Conservation (phyloP, 2,113 vertebrate species). For the Chunga burmeisteri region DNA sequence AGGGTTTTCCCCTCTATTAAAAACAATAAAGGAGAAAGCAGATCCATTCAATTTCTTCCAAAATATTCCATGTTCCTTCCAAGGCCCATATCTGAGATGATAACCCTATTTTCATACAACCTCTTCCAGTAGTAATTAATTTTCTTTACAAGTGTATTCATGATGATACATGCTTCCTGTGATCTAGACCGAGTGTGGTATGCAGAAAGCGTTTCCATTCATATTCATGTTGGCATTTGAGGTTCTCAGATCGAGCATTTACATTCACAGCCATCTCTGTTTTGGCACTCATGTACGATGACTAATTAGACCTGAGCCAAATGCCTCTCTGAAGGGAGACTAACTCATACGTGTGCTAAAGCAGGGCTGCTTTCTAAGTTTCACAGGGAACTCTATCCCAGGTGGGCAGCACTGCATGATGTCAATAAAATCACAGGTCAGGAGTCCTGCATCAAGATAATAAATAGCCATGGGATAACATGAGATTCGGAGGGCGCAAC, state of each 20-base stretch:
- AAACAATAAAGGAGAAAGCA: neutral
- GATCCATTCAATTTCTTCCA: neutral
- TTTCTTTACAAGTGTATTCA: neutral
- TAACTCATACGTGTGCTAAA: neutral
- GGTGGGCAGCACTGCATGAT: neutral
- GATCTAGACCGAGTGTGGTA: neutral
- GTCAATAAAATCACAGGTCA: neutral
- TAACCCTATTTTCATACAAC: neutral
- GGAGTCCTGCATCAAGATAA: neutral
- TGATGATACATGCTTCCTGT: neutral
- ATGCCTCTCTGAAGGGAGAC: neutral
- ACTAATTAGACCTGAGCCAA: neutral
- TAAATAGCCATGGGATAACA: neutral
- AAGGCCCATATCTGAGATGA: neutral
- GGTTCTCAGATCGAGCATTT: neutral
- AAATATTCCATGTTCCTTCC: neutral
- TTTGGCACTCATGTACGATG: neutral
- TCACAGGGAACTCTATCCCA: neutral
- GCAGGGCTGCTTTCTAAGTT: neutral
- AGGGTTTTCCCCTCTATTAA: neutral
- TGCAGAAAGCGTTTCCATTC: neutral
- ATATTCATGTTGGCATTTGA: neutral
- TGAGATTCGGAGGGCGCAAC: neutral
- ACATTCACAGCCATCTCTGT: neutral
- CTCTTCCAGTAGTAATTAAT: conserved; percentile 12